Evolutionary conservation across 2,113 vertebrate species (phyloP), one percentile per base, ranked within the genome.

Genomic region (Egretta garzetta): DNA sequence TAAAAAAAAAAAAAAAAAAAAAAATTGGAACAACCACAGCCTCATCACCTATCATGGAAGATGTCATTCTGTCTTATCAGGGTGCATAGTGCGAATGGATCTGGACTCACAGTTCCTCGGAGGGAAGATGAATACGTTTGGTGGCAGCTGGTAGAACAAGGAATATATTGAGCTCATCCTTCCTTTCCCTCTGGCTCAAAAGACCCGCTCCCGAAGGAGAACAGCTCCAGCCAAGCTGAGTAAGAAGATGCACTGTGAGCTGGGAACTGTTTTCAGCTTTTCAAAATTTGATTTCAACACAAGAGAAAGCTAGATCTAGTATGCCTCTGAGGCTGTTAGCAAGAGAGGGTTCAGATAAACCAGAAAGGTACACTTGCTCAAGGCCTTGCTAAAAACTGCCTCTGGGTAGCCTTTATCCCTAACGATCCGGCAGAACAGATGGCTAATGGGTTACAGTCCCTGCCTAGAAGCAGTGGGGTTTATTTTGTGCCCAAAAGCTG

Each of bases 91-190:
- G 53, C 1, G 18, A 96, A 95, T 82, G 50, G 81, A 90, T 96
- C 55, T 63, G 81, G 94, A 93, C 91, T 86, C 59, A 49, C 4
- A 72, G 80, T 22, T 89, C 81, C 95, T 96, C 2, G 2, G 89
- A 96, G 84, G 79, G 55, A 94, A 94, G 87, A 95, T 32, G 85
- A 95, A 83, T 88, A 93, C 1, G 13, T 49, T 89, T 89, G 84
- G 81, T 76, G 63, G 94, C 97, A 97, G 97, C 91, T 97, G 95
- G 93, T 91, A 85, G 74, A 91, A 87, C 26, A 91, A 91, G 85
- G 59, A 96, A 94, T 91, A 79, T 75, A 94, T 56, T 80, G 89
- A 91, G 53, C 67, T 93, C 63, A 88, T 91, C 47, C 63, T 88
- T 73, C 66, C 71, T 80, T 89, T 85, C 66, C 74, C 81, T 90